Evolutionary conservation across 2,888 invertebrate species (phyloP), one percentile per base, ranked within the genome.

Genomic region (Heterodera filipjevi): DNA sequence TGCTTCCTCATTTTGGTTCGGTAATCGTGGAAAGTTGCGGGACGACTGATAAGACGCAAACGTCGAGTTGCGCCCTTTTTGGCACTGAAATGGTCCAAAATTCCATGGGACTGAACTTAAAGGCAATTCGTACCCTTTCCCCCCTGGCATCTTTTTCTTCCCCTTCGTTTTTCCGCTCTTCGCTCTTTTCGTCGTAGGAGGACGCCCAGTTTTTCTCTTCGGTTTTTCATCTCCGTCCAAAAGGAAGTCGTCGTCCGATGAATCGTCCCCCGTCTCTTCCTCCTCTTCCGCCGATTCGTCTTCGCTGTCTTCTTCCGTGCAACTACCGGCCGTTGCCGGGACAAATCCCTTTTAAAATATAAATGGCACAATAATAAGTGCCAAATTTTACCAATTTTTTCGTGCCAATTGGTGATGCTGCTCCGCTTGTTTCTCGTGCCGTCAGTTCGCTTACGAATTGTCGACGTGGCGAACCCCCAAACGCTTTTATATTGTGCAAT

Each of bases 251-350:
- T 86, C 83, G 71, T 83, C 83, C 6, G 83, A 82, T 2, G 82
- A 82, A n/a, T 83, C 68, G 46, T 78, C 75, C 22, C 96, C 96
- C 87, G 95, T 95, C 90, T 95, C 95, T 0, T 94, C 95, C 89
- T 93, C 87, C 90, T 89, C 87, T 90, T 82, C 82, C 22, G 76
- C 77, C 5, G 81, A 82, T 14, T 80, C 82, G 16, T 80, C 80
- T 49, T 85, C 83, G 22, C 77, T 79, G 30, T 53, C 49, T 22
- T 75, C 75, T 32, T 75, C 75, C 44, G 30, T 64, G 46, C 68
- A 53, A 46, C 66, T 75, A 6, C 64, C 75, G 10, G 75, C 75
- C 19, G 75, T 75, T 19, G 68, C 68, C 68, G 75, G 68, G 30
- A 75, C 75, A 75, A 75, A 75, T 30, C 66, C 75, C 75, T 75